phyloP scores from a whole-genome alignment of 35 echinoderm and acorn worm genomes.

The Lytechinus pictus region DNA sequence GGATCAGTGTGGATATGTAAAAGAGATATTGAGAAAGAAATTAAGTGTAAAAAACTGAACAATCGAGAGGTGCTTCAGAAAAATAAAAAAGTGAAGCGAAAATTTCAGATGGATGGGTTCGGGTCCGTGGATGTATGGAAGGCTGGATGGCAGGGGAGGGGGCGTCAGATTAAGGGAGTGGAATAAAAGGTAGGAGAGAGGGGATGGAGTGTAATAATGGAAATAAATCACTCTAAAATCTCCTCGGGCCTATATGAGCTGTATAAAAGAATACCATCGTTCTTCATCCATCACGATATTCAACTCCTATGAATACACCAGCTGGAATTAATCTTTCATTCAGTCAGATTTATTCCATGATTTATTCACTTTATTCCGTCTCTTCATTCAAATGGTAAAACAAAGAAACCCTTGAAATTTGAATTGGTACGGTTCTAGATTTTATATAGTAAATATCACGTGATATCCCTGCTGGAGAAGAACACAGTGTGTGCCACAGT shows the following conservation, averaged over 20 bases:
- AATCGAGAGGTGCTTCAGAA: neutral
- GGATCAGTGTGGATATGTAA: no score
- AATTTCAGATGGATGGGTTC: neutral
- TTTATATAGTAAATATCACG: no score
- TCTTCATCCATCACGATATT: neutral
- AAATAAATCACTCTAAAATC: neutral
- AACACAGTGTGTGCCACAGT: no score
- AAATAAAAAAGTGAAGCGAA: neutral
- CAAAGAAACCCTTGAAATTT: neutral
- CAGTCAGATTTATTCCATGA: neutral
- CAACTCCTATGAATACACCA: neutral
- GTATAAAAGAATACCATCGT: neutral
- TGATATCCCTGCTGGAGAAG: no score
- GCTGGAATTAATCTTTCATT: neutral
- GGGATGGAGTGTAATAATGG: neutral
- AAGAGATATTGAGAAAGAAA: no score
- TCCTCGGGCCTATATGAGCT: neutral
- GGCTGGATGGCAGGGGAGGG: neutral
- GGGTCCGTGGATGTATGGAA: neutral
- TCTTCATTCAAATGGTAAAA: neutral
- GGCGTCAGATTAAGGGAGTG: neutral
- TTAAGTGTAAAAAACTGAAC: neutral
- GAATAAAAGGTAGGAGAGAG: neutral
- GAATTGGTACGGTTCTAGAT: neutral
- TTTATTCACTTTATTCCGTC: neutral